Evolutionary conservation across 2,888 invertebrate genomes (phyloP).

Genomic region (Limnephilus marmoratus): DNA sequence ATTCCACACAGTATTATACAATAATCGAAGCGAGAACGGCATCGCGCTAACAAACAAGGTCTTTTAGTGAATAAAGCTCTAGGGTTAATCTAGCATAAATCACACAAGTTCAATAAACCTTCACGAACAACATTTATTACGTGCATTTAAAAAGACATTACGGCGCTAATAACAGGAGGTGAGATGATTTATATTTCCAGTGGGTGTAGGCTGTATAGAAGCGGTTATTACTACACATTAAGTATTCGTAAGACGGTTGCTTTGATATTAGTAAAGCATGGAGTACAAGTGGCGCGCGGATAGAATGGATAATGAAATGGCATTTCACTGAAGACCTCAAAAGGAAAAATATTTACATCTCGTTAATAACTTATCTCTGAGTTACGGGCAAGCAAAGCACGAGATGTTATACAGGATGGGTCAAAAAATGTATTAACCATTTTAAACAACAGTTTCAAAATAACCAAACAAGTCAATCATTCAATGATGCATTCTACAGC

Average conservation of each 20-base stretch:
- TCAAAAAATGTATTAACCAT: neutral
- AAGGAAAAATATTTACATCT: constrained; percentile 21
- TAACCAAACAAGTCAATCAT: no score
- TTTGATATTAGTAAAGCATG: neutral
- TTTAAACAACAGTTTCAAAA: neutral
- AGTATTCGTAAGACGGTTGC: constrained; percentile 33
- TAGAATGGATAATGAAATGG: constrained; percentile 11
- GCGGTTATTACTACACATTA: neutral
- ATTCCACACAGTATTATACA: neutral
- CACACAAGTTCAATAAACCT: constrained; percentile 35
- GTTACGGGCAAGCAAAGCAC: neutral
- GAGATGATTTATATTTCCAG: constrained; percentile 31
- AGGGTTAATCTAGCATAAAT: neutral
- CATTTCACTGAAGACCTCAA: constrained; percentile 5
- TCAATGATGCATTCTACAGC: no score
- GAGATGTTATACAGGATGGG: neutral
- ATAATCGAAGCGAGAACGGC: neutral
- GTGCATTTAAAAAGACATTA: neutral
- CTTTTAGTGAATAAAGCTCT: neutral
- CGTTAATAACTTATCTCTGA: neutral
- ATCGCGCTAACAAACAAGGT: neutral
- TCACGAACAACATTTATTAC: neutral
- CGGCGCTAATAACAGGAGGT: constrained; percentile 5
- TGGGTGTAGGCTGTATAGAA: constrained; percentile 6
- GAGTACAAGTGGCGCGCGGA: neutral